Base-by-base conservation (phyloP, 2,113 vertebrate genomes). In the Crotalus horridus region DNA sequence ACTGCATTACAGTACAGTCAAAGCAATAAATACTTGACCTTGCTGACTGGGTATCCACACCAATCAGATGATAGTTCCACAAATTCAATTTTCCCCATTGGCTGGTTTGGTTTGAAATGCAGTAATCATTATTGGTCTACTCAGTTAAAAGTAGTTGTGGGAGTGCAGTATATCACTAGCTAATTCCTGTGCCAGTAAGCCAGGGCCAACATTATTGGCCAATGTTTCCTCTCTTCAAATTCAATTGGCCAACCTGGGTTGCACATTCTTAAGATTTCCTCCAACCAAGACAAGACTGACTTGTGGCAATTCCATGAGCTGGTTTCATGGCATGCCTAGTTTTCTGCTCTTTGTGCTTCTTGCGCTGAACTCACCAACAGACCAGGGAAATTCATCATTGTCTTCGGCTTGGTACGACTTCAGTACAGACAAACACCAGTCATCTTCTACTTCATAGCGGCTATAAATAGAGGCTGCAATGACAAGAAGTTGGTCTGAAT, bases 391-490 rank as follows among this genome's bases (percentile, higher is more conserved):
- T 4, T 92, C 93, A 0, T 95, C 96, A 15, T 98, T 98, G 0
- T 97, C 95, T 55, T 98, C 98, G 1, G 97, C 95, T 96, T 98
- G 97, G 94, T 99, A 99, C 1, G 99, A 99, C 96, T 97, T 98
- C 93, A 99, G 97, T 46, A 99, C 98, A 0, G 98, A 98, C 93
- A 97, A 92, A 43, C 99, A 99, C 99, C 99, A 99, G 95, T 98
- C 98, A 7, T 99, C 98, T 5, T 99, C 98, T 92, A 99, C 98
- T 95, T 98, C 98, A 54, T 98, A 98, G 46, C 95, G 94, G 12
- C 97, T 98, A 91, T 98, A 98, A 92, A 99, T 95, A 0, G 98
- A 97, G 1, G 98, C 98, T 99, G 88, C 85, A 9, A 43, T 21
- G 43, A 56, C 74, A 33, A 33, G 33, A n/a, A 21, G 6, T 1